phyloP scores from a whole-genome alignment of 1,140 invertebrate genomes.

The Caenorhabditis brenneri region DNA sequence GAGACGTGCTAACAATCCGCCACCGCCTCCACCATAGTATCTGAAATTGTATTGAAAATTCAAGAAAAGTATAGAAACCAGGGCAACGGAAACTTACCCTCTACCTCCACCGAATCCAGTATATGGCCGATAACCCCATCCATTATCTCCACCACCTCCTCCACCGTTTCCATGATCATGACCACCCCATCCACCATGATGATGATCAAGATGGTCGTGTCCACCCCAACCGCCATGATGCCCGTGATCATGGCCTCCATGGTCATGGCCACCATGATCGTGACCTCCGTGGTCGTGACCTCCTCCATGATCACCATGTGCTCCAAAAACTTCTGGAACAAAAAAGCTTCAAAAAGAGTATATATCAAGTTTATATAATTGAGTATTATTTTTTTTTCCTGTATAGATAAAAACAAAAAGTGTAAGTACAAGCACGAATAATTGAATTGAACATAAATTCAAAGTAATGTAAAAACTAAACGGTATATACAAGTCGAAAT shows the following conservation, averaged over 20 bases:
- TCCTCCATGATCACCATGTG: neutral
- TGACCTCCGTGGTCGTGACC: neutral
- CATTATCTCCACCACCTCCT: neutral
- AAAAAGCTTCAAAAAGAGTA: no score
- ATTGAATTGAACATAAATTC: no score
- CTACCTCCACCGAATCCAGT: slow-evolving; percentile 20
- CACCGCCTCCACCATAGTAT: slow-evolving; percentile 8
- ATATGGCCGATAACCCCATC: slow-evolving; percentile 10
- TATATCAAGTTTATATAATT: no score
- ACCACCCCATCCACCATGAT: neutral
- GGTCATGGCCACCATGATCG: neutral
- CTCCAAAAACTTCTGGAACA: neutral
- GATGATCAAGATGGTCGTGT: neutral
- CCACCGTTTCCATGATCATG: neutral
- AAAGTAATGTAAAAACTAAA: no score
- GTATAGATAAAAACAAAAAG: no score
- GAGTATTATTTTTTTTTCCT: no score
- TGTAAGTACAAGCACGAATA: no score
- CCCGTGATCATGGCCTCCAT: neutral
- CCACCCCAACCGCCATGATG: neutral
- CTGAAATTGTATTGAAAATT: neutral
- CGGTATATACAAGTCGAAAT: no score
- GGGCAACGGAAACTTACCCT: neutral
- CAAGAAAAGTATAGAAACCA: neutral
- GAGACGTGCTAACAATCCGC: neutral